These are phyloP conservation scores for Yponomeuta malinellus DNA, from an alignment of 2,888 invertebrate species.

Conservation along the genomic window DNA sequence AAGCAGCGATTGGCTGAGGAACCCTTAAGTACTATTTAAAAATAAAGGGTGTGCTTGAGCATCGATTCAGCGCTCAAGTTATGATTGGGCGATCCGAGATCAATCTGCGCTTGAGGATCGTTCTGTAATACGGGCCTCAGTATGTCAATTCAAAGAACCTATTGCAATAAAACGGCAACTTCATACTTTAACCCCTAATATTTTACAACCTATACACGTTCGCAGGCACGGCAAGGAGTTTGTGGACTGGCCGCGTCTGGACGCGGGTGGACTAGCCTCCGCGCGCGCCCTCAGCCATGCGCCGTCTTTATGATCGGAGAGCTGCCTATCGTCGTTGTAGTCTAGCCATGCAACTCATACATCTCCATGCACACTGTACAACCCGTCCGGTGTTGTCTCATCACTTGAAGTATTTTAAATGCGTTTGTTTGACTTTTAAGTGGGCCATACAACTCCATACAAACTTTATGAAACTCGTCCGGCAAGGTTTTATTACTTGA, in stretches of 20 bases:
- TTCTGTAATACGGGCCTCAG: too few relatives aligned
- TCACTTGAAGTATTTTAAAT: not conserved
- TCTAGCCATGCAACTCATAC: constrained; percentile 28
- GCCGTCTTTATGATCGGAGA: constrained; percentile 61
- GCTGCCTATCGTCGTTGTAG: constrained; percentile 58
- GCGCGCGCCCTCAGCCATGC: constrained; percentile 40
- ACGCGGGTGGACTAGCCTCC: constrained; percentile 55
- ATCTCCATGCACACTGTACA: not conserved
- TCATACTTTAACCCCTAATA: too few relatives aligned
- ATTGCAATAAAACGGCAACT: too few relatives aligned
- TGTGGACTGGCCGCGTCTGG: constrained; percentile 92
- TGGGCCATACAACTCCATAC: not conserved
- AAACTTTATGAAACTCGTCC: not conserved
- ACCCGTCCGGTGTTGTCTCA: not conserved
- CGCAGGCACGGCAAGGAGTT: constrained; percentile 91
- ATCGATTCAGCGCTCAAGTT: too few relatives aligned
- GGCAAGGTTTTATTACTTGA: not conserved
- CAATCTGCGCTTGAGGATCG: too few relatives aligned
- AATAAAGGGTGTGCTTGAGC: too few relatives aligned
- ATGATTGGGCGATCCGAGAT: too few relatives aligned
- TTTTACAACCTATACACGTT: not conserved
- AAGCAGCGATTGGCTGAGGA: too few relatives aligned
- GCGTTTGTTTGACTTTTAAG: not conserved
- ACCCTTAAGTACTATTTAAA: too few relatives aligned
- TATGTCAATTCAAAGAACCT: too few relatives aligned